phyloP scores from a whole-genome alignment of 1,140 invertebrate species.

The Wasmannia auropunctata region DNA sequence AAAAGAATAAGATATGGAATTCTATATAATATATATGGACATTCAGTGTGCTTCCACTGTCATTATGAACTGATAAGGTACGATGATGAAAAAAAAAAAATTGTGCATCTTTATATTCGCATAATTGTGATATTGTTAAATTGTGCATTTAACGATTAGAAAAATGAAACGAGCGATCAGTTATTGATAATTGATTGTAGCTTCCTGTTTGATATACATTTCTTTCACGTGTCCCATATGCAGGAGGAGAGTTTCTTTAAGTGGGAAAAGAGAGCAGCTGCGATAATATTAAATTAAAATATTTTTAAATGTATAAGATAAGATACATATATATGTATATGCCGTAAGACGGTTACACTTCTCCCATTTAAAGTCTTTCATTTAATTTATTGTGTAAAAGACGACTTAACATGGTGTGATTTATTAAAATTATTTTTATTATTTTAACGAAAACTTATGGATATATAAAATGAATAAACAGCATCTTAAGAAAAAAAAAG shows the following conservation, averaged over 20 bases:
- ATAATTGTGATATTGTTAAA: slow-evolving; percentile 74
- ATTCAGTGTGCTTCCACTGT: slow-evolving; percentile 80
- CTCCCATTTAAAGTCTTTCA: slow-evolving; percentile 70
- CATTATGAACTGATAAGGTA: slow-evolving; percentile 68
- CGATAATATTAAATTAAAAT: slow-evolving; percentile 55
- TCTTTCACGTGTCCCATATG: slow-evolving; percentile 63
- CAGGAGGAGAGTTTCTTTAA: slow-evolving; percentile 46
- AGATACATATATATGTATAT: slow-evolving; percentile 46
- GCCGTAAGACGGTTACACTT: slow-evolving; percentile 55
- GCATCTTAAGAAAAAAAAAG: slow-evolving; percentile 55
- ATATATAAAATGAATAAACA: slow-evolving; percentile 66
- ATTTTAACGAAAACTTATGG: slow-evolving; percentile 71
- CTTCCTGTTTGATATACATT: slow-evolving; percentile 60
- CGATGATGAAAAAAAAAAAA: slow-evolving; percentile 70
- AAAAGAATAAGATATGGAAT: slow-evolving; percentile 63
- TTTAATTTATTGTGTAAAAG: slow-evolving; percentile 67
- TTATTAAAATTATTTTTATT: slow-evolving; percentile 77
- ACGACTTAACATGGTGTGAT: slow-evolving; percentile 60
- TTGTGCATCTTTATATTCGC: slow-evolving; percentile 67
- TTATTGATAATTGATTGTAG: slow-evolving; percentile 58
- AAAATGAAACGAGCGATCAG: slow-evolving; percentile 47
- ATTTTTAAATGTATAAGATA: slow-evolving; percentile 65
- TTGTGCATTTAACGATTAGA: slow-evolving; percentile 65
- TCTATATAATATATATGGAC: slow-evolving; percentile 62
- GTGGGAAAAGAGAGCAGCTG: slow-evolving; percentile 33